Evolutionary conservation across 2,113 vertebrate species (phyloP), one percentile per base, ranked within the genome.

Genomic region (Ophiodon elongatus): DNA sequence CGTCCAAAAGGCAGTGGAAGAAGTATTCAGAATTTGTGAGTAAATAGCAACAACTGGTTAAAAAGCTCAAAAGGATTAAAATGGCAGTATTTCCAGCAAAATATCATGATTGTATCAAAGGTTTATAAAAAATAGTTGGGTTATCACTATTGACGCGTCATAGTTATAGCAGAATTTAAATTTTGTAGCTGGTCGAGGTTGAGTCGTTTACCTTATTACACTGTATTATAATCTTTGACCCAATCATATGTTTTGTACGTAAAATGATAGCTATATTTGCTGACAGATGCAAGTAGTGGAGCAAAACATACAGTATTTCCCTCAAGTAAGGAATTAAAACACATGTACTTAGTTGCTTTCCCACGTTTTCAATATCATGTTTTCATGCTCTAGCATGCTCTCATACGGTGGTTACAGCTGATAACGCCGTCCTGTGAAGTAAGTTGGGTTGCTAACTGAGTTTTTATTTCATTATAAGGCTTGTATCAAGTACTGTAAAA

Each of bases 401-500:
- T n/a, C n/a, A n/a, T n/a, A n/a, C n/a, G n/a, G n/a, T n/a, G n/a
- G n/a, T n/a, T n/a, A n/a, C n/a, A n/a, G n/a, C n/a, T n/a, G n/a
- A n/a, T n/a, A n/a, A n/a, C n/a, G 0, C 93, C 94, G 4, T 0
- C 0, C 1, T 31, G 0, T 3, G 37, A 69, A 3, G 95, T 95
- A 84, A 83, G 90, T 78, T 3, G 33, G 21, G 6, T 57, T n/a
- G 3, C 2, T 23, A 8, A 56, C n/a, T 47, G 41, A 45, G 2
- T 47, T 15, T 57, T 15, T 0, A 54, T 50, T 25, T 47, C n/a
- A 29, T 47, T 10, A n/a, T 17, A 45, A 27, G 8, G 2, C 17
- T 14, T 52, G 14, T 5, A n/a, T 37, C 54, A 60, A 60, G 3
- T 17, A 63, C 43, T 19, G 4, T 70, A 6, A 65, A 64, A 71